Conservation (phyloP, 1,140 invertebrate genomes). For the Aphelenchoides fujianensis region DNA sequence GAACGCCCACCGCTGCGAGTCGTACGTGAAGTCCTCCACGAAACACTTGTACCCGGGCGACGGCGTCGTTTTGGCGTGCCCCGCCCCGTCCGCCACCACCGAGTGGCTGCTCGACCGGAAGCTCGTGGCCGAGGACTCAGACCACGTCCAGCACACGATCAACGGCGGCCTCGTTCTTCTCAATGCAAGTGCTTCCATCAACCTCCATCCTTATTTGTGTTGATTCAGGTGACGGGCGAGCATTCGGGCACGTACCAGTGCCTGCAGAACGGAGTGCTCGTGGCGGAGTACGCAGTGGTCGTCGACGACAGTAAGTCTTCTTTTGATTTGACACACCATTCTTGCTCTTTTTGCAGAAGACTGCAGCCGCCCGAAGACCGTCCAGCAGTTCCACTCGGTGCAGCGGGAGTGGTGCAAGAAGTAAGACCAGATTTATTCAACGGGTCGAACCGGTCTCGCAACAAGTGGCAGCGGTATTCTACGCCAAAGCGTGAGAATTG, state of each 20-base stretch:
- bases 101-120: constrained; percentile 33
- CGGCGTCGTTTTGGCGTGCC: constrained; percentile 36
- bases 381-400: constrained; percentile 53
- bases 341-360: constrained; percentile 40
- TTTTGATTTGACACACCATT: background rate
- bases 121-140: constrained; percentile 18
- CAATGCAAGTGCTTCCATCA: constrained; percentile 42
- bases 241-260: constrained; percentile 49
- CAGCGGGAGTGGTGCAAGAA: constrained; percentile 55
- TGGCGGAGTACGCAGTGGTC: constrained; percentile 35
- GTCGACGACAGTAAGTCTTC: constrained; percentile 42
- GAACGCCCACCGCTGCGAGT: constrained; percentile 28
- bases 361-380: constrained; percentile 47
- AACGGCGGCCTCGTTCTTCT: constrained; percentile 52
- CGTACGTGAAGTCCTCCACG: constrained; percentile 33
- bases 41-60: constrained; percentile 52
- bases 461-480: too few species aligned
- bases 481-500: too few species aligned
- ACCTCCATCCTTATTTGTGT: constrained; percentile 23
- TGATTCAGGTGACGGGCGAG: constrained; percentile 35
- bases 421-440: constrained; percentile 46
- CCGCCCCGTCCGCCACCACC: background rate
- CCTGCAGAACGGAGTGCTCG: background rate
- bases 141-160: constrained; percentile 29
- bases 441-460: constrained; percentile 51